Base-by-base conservation (phyloP, 2,888 invertebrate species). In the Heliothis peltigera region DNA sequence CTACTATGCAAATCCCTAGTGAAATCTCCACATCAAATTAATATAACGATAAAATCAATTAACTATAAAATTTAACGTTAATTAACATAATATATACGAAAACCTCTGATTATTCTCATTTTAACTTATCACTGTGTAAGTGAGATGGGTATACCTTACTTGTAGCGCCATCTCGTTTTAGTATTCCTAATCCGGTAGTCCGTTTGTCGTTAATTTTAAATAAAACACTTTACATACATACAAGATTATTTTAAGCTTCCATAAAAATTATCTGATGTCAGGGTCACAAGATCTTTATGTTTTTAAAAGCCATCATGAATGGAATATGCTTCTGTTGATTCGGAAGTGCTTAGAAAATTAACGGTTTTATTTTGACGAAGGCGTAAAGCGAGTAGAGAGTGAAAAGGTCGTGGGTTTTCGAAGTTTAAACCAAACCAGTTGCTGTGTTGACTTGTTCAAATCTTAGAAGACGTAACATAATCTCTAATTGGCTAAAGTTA, bases 1-100 rank as follows among this genome's bases (percentile, higher is more conserved):
- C 68, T 66, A 49, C 52, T 69, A 79, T 75, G 79, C 75, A 72
- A 79, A 79, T 80, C 55, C 19, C 42, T 32, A 64, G 67, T 59
- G 61, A 79, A 77, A 78, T 19, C 47, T 75, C 60, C 44, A 19
- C 54, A 56, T 77, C 55, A 70, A 58, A 22, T 64, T 56, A 46
- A 73, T 69, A 28, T 51, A 44, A 12, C 39, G 55, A 70, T 71
- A 54, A 64, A 66, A 75, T 77, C 66, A 78, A 79, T 78, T 72
- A 48, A 44, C 48, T 28, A 68, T 67, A 62, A 61, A 80, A 56
- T 56, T 70, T 65, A 43, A 64, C 53, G 48, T 44, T 43, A 61
- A 68, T 80, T 74, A 70, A 43, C 75, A 80, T 80, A 77, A 62
- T 65, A 55, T 61, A 77, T 69, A 49, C 56, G 7, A 39, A 64